Base-by-base conservation (phyloP, 2,113 vertebrate genomes). In the Otocyon megalotis region DNA sequence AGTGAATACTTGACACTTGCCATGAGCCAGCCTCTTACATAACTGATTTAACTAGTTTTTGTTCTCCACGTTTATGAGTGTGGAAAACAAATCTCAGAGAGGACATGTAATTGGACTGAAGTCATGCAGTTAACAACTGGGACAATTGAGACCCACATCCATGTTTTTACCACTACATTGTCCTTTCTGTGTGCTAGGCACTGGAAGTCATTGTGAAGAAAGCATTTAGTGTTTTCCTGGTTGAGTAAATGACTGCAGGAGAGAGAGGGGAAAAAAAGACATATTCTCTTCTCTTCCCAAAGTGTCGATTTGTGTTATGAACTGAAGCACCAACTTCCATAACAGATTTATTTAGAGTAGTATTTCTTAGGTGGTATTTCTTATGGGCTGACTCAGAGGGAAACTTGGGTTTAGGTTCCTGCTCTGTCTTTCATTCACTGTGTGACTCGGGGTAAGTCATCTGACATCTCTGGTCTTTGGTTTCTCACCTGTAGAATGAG, bases 21-120 rank as follows among this genome's bases (percentile, higher is more conserved):
- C 53, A 11, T 32, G 32, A 93, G 16, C 54, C 58, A 81, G 15
- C 48, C 67, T 67, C 71, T 95, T 72, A 60, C 22, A 82, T 28
- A 69, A 69, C 54, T 97, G 30, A 83, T 80, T 65, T 91, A 71
- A 67, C 79, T 86, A 26, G 15, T 6, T 79, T 95, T 96, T 93
- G 63, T 79, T 82, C 30, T 76, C 79, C 11, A 56, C 19, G 74
- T 94, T 84, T 80, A 79, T 12, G 60, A 5, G 76, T 74, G 32
- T 87, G 85, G 16, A 89, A 94, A 77, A 12, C 8, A 53, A 60
- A 24, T 69, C 62, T 88, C 48, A 86, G 30, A 91, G 50, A 90
- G 32, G 65, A 79, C 37, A 48, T 58, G 7, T 8, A 74, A 74
- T 74, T 88, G 86, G 24, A 37, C 6, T 53, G 65, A 67, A 88